Percentiles rank a stretch among this genome's conserved stretches.
Evolutionary conservation across 37 sponge, comb jelly and placozoan genomes (phyloP).

Genomic region (Axinella damicornis): DNA sequence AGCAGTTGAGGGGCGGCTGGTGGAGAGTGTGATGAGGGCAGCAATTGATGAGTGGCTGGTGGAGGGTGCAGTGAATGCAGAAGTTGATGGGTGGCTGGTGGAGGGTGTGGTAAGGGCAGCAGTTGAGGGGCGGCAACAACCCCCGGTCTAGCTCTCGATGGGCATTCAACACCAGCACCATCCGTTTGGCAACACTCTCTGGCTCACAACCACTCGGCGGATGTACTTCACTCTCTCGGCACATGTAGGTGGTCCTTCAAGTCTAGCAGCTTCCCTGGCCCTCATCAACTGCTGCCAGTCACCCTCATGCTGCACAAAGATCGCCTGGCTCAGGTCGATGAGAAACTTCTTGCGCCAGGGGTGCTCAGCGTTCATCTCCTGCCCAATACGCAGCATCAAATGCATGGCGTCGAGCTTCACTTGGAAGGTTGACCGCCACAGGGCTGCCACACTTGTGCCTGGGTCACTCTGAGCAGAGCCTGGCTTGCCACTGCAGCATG

Average conservation of each 20-base stretch:
- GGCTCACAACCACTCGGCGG: slow-evolving; percentile 53
- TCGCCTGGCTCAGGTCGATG: slow-evolving; percentile 34
- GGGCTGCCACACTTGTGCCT: slow-evolving; percentile 34
- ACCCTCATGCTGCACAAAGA: slow-evolving; percentile 19
- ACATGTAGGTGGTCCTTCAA: slow-evolving; percentile 30
- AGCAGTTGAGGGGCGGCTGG: too few relatives aligned
- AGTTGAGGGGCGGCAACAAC: too few relatives aligned
- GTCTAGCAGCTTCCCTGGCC: slow-evolving; percentile 25
- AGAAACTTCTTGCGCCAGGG: slow-evolving; percentile 37
- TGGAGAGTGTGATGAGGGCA: too few relatives aligned
- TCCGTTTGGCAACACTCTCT: slow-evolving; percentile 41
- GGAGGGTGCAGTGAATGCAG: too few relatives aligned
- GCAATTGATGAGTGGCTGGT: too few relatives aligned
- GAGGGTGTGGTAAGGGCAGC: too few relatives aligned
- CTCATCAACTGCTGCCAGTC: background rate
- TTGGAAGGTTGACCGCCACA: slow-evolving; percentile 36
- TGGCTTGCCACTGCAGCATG: slow-evolving; percentile 22
- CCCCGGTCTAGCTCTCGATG: too few relatives aligned
- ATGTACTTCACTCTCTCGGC: slow-evolving; percentile 45
- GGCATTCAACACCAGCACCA: slow-evolving; percentile 50
- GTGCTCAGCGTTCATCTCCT: slow-evolving; percentile 39
- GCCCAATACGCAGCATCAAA: slow-evolving; percentile 30
- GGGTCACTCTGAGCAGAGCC: slow-evolving; percentile 15
- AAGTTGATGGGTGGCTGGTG: too few relatives aligned
- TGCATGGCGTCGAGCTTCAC: slow-evolving; percentile 51